Evolutionary conservation across 2,113 vertebrate species (phyloP).

Genomic region (Pungitius pungitius): DNA sequence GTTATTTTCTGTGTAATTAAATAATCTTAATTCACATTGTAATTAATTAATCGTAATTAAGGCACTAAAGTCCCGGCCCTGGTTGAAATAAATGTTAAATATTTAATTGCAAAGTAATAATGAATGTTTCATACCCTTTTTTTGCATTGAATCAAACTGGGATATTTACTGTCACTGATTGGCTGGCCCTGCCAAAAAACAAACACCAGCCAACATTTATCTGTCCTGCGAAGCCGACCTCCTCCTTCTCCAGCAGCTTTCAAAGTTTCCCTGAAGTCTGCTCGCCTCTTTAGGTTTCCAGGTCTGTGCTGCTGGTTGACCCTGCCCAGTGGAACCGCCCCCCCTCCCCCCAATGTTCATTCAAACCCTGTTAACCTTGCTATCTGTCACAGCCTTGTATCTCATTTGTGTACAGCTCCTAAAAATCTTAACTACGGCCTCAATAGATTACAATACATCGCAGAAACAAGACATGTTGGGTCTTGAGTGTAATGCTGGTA

Average conservation of each 20-base stretch:
- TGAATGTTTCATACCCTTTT: too few relatives aligned
- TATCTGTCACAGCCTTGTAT: conserved; percentile 19
- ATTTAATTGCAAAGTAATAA: too few relatives aligned
- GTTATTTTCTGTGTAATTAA: too few relatives aligned
- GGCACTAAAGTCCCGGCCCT: too few relatives aligned
- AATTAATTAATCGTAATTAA: too few relatives aligned
- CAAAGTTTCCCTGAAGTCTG: background rate
- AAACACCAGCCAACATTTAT: background rate
- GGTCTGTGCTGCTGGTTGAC: conserved; percentile 7
- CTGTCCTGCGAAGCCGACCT: background rate
- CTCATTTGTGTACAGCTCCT: conserved; percentile 1
- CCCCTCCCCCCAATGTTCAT: conserved; percentile 24
- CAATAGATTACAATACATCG: background rate
- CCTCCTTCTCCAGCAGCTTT: background rate
- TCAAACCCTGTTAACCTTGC: conserved; percentile 33
- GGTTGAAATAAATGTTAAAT: too few relatives aligned
- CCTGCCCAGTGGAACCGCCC: conserved; percentile 22
- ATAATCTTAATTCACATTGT: too few relatives aligned
- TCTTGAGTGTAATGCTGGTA: background rate
- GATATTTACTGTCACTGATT: too few relatives aligned
- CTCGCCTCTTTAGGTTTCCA: background rate
- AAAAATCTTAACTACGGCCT: background rate
- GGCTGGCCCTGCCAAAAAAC: too few relatives aligned
- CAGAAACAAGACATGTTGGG: background rate
- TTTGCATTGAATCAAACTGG: too few relatives aligned